These are phyloP conservation scores for Lysiphlebus fabarum DNA, from an alignment of 1,140 invertebrate species.

Conservation along the genomic window DNA sequence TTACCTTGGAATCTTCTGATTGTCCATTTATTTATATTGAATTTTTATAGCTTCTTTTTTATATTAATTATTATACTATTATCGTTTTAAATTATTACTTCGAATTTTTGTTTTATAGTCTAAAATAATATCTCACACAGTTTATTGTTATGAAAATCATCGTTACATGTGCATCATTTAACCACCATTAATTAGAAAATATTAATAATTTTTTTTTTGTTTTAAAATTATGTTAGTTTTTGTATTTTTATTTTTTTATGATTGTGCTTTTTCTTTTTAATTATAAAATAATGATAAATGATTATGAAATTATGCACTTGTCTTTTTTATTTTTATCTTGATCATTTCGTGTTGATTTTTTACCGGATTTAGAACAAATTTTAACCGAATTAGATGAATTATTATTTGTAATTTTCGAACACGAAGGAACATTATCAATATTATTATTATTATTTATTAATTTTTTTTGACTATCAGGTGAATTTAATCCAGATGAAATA, in stretches of 20 bases:
- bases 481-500: slow-evolving; percentile 20
- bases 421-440: neutral
- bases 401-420: slow-evolving; percentile 1
- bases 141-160: slow-evolving; percentile 35
- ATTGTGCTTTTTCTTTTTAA: neutral
- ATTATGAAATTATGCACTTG: slow-evolving; percentile 48
- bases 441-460: slow-evolving; percentile 22
- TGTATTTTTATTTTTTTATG: slow-evolving; percentile 10
- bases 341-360: slow-evolving; percentile 22
- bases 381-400: slow-evolving; percentile 34
- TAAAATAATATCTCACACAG: slow-evolving; percentile 45
- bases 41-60: slow-evolving; percentile 29
- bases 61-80: slow-evolving; percentile 6
- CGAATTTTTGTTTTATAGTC: slow-evolving; percentile 40
- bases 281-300: slow-evolving; percentile 12
- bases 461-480: slow-evolving; percentile 10
- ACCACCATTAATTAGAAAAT: neutral
- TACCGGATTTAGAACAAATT: slow-evolving; percentile 22
- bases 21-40: slow-evolving; percentile 21
- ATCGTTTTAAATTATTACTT: slow-evolving; percentile 9
- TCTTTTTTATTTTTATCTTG: slow-evolving; percentile 38
- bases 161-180: slow-evolving; percentile 14
- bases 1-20: slow-evolving; percentile 30
- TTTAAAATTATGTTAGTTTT: slow-evolving; percentile 13
- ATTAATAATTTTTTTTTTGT: slow-evolving; percentile 24